These are phyloP conservation scores for Myiagra hebetior DNA, from an alignment of 2,113 vertebrate species.

Conservation along the genomic window DNA sequence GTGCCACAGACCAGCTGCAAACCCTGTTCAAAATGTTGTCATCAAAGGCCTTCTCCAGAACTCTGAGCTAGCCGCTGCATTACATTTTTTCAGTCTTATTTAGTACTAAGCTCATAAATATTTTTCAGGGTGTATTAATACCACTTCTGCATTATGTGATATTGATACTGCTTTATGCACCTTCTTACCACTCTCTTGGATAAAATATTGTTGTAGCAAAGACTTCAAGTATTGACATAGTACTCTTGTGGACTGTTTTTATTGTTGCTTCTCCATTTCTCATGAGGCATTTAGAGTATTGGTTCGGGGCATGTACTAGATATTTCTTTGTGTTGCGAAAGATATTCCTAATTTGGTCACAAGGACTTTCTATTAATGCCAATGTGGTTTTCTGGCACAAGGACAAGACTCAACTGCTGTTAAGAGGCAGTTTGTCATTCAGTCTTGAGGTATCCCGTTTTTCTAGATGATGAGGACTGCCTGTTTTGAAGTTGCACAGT, in stretches of 20 bases:
- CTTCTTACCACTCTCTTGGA: neutral
- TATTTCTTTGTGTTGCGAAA: neutral
- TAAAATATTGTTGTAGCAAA: neutral
- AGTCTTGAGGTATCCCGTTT: neutral
- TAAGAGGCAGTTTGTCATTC: neutral
- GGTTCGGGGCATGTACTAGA: neutral
- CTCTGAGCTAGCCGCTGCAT: neutral
- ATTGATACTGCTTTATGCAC: neutral
- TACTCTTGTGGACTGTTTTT: neutral
- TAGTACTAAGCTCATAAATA: neutral
- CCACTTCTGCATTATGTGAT: neutral
- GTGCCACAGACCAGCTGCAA: neutral
- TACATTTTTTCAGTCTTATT: neutral
- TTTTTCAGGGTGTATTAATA: neutral
- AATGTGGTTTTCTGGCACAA: neutral
- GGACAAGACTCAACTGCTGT: neutral
- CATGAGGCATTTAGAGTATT: neutral
- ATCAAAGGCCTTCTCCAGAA: neutral
- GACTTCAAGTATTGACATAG: neutral
- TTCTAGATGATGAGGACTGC: neutral
- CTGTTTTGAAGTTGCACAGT: neutral
- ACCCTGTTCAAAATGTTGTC: neutral
- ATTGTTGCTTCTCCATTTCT: neutral
- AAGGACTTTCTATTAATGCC: neutral
- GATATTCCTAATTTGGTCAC: neutral